Percentiles rank a stretch among this genome's conserved stretches.
phyloP scores from a whole-genome alignment of 1,140 invertebrate species.

The Charaxes varanes region DNA sequence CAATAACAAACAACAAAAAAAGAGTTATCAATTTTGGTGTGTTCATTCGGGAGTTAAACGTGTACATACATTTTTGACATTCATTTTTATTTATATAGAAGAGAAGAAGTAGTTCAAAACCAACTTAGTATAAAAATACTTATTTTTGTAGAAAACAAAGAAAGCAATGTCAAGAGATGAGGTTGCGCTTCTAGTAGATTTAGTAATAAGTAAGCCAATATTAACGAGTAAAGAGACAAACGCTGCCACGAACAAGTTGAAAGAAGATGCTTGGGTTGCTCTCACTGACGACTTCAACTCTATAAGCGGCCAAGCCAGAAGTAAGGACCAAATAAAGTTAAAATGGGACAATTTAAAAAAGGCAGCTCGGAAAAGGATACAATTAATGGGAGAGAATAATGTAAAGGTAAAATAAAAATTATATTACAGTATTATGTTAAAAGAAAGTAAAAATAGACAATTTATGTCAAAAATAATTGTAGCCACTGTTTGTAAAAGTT shows the following conservation, averaged over 20 bases:
- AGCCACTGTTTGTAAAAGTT: too few species aligned
- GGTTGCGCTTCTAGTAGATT: slow-evolving; percentile 7
- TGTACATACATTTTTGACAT: too few species aligned
- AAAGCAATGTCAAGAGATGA: slow-evolving; percentile 15
- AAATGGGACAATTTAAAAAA: slow-evolving; percentile 22
- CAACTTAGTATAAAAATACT: neutral
- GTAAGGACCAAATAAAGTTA: slow-evolving; percentile 6
- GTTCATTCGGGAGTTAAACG: too few species aligned
- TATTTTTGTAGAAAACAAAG: slow-evolving; percentile 8
- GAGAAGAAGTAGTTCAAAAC: too few species aligned
- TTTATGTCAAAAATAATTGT: too few species aligned
- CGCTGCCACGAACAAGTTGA: slow-evolving; percentile 10
- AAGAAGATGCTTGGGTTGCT: slow-evolving; percentile 10
- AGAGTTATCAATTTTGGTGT: too few species aligned
- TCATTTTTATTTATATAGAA: too few species aligned
- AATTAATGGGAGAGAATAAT: too few species aligned
- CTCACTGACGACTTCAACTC: slow-evolving; percentile 8
- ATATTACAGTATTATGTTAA: too few species aligned
- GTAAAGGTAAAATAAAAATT: too few species aligned
- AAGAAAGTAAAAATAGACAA: too few species aligned
- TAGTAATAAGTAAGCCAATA: slow-evolving; percentile 4
- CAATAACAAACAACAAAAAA: too few species aligned
- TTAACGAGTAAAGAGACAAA: slow-evolving; percentile 10
- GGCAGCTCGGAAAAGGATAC: slow-evolving; percentile 10
- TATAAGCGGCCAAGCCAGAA: neutral